Base-by-base conservation (phyloP, 2,113 vertebrate genomes). In the Leucosticte australis region DNA sequence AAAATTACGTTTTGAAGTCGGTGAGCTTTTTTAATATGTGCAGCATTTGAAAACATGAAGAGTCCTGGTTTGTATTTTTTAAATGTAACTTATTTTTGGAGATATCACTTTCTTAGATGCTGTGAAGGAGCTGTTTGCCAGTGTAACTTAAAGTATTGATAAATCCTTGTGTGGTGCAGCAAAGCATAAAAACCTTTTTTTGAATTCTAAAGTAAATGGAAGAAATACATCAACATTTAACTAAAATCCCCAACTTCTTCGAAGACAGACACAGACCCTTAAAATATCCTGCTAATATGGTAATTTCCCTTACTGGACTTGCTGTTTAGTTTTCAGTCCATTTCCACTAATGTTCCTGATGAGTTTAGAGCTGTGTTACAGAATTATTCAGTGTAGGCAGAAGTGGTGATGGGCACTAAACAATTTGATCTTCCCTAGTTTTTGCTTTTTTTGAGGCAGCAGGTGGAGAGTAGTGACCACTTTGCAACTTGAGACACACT, bases 361-460 rank as follows among this genome's bases (percentile, higher is more conserved):
- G 53, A 94, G 35, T 69, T 92, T 75, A 82, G 47, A 78, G 64
- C 67, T 78, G 47, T 63, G 56, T 19, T 81, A 33, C 21, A 47
- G 79, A 81, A 83, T 50, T 42, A 42, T 60, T 83, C 39, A 26
- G 35, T 44, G 37, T 37, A 33, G 79, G 49, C 46, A 90, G 80
- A 87, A 68, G 30, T 69, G 35, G 31, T 56, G 49, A 60, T 62
- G 53, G 26, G 37, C 22, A 35, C 22, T 60, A 65, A 92, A 65
- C n/a, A 55, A 73, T 79, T 86, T 92, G 69, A 65, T 95, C 77
- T 92, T 94, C 28, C 16, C 26, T 33, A 37, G 52, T 68, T 91
- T 78, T 89, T 92, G 10, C 52, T 87, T 78, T 56, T 94, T 96
- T 75, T 79, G 83, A 90, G 89, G 42, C 46, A 78, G 69, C 83